Percentiles rank a stretch among this genome's conserved stretches.
phyloP scores from a whole-genome alignment of 2,797 vertebrate genomes.

The Crypturellus tataupa region DNA sequence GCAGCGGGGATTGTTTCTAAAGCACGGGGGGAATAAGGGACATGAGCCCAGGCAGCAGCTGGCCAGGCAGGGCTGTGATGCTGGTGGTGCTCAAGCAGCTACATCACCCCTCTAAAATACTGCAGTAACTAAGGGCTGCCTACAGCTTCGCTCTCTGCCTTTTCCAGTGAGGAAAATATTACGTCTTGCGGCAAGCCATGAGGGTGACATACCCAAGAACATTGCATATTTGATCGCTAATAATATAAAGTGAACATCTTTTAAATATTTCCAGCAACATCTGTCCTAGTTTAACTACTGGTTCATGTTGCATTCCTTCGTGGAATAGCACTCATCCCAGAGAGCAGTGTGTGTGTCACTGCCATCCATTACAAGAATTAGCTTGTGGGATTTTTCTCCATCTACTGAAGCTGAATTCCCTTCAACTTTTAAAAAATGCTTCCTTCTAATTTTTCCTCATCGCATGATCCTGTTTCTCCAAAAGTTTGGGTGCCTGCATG shows the following conservation, averaged over 20 bases:
- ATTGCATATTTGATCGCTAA: conserved; percentile 61
- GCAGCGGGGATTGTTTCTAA: too few relatives aligned
- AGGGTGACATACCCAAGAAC: conserved; percentile 48
- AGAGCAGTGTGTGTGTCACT: conserved; percentile 30
- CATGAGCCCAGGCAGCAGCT: not conserved
- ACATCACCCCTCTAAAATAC: not conserved
- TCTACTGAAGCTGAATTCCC: conserved; percentile 3
- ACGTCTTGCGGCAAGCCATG: conserved; percentile 60
- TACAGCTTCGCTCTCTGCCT: conserved; percentile 39
- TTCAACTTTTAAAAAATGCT: not conserved
- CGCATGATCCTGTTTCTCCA: not conserved
- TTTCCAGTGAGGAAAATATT: conserved; percentile 65
- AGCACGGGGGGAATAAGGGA: not conserved
- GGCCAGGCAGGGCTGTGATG: not conserved
- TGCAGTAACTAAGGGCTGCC: conserved; percentile 19
- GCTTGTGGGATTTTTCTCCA: conserved; percentile 25
- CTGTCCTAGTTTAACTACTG: conserved; percentile 74
- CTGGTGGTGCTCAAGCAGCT: not conserved
- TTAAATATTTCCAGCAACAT: conserved; percentile 73
- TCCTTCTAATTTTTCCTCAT: conserved; percentile 26
- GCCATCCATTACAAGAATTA: conserved; percentile 30
- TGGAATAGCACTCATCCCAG: conserved; percentile 52
- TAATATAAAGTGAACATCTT: conserved; percentile 57
- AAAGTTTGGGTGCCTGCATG: not conserved
- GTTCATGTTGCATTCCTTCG: conserved; percentile 67